Evolutionary conservation across 92 coral and sea anemone species (phyloP).

Genomic region (Pocillopora meandrina): DNA sequence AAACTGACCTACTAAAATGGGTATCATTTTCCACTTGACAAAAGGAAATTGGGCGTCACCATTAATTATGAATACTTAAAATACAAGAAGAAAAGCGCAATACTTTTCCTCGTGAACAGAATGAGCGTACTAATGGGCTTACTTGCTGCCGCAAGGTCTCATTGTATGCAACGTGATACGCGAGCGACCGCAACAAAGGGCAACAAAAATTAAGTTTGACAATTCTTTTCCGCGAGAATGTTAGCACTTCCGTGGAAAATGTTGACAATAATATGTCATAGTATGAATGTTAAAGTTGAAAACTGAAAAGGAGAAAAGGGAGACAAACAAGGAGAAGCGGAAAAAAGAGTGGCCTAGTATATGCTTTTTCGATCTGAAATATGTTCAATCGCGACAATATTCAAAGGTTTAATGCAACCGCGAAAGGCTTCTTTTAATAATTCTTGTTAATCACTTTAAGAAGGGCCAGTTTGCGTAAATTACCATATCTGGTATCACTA

Average conservation of each 20-base stretch:
- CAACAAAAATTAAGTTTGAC: conserved; percentile 7
- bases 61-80: conserved; percentile 35
- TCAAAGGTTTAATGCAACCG: neutral
- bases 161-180: neutral
- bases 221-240: conserved; percentile 14
- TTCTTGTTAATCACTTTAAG: neutral
- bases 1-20: neutral
- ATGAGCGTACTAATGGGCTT: conserved; percentile 25
- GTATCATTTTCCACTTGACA: conserved; percentile 23
- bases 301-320: neutral
- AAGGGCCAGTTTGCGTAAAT: neutral
- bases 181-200: neutral
- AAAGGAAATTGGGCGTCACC: conserved; percentile 44
- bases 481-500: neutral
- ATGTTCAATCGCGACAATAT: neutral
- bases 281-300: neutral
- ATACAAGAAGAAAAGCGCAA: neutral
- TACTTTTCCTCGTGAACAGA: neutral
- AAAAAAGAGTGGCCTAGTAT: neutral
- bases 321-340: neutral
- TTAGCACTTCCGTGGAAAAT: conserved; percentile 20
- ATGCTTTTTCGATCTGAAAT: neutral
- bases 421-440: neutral
- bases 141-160: neutral
- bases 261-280: neutral